Base-by-base conservation (phyloP, 2,888 invertebrate species). In the Venusia cambrica region DNA sequence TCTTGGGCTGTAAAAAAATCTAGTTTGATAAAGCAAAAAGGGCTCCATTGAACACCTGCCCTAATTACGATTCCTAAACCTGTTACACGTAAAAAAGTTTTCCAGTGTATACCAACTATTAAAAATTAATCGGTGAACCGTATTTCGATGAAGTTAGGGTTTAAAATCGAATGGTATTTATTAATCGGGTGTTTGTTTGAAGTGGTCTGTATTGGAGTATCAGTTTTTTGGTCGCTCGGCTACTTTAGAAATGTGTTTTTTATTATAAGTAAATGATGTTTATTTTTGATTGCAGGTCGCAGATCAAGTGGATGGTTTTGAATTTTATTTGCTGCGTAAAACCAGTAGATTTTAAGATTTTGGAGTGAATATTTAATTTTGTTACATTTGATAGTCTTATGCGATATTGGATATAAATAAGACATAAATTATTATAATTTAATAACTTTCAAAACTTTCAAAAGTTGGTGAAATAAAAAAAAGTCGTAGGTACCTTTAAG, bases 51-150 rank as follows among this genome's bases (percentile, higher is more conserved):
- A 65, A 72, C 79, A 79, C 79, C 79, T 79, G 79, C 69, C 72
- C 77, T 75, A 78, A 79, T 78, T 76, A 75, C 59, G 53, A 62
- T 58, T 61, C 73, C 70, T 68, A 72, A 77, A 78, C 76, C 72
- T 60, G 79, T 75, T 73, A 60, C 39, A 49, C 48, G 39, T 51
- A 43, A 46, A 54, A 48, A 54, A 31, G 44, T 33, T 47, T 45
- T 20, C 32, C 24, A 33, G 26, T 29, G 10, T 12, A 8, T 9
- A 9, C 20, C n/a, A 6, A 10, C 20, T 25, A 15, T 32, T 16
- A 22, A 19, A 15, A 7, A 9, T 4, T 14, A 13, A 0, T 5
- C 9, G 5, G 2, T 9, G 5, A 7, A 4, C 11, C 8, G 22
- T 59, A 54, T 28, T 0, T 0, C 2, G 0, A 14, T 2, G 0